A percentile compares a stretch with the other conserved stretches of the same genome.
These are phyloP conservation scores for Drosophila subobscura DNA, from an alignment of 1,140 invertebrate species.

Conservation along the genomic window DNA sequence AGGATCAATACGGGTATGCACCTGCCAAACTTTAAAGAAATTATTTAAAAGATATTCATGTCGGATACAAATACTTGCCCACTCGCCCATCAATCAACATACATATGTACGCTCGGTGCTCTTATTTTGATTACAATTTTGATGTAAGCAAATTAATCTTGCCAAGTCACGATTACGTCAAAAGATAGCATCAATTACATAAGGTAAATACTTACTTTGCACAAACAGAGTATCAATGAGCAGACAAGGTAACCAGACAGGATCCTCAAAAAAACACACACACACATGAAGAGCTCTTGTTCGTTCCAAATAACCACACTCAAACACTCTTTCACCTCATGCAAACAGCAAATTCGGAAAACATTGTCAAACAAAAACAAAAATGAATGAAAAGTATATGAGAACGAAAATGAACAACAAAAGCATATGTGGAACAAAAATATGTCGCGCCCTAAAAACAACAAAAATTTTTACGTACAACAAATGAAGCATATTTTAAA, in stretches of 20 bases:
- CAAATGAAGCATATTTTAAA: constrained; percentile 45
- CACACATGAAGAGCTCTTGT: neutral
- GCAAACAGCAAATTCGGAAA: constrained; percentile 75
- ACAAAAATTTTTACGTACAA: constrained; percentile 6
- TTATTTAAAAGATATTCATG: too few relatives aligned
- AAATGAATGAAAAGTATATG: constrained; percentile 62
- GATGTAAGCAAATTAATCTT: neutral
- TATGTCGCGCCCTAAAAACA: constrained; percentile 40
- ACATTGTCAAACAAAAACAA: constrained; percentile 68
- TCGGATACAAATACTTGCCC: too few relatives aligned
- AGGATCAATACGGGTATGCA: too few relatives aligned
- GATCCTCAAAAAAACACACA: constrained; percentile 1
- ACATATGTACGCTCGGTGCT: too few relatives aligned
- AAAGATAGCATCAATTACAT: constrained; percentile 24
- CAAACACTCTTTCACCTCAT: constrained; percentile 34
- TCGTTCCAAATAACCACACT: constrained; percentile 26
- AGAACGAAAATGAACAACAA: constrained; percentile 62
- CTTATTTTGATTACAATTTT: neutral
- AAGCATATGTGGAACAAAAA: constrained; percentile 36
- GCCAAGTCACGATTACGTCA: neutral
- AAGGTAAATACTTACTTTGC: constrained; percentile 37
- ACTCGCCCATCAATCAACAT: too few relatives aligned
- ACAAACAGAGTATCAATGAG: constrained; percentile 45
- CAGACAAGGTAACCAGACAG: constrained; percentile 18
- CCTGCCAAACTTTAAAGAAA: too few relatives aligned